Percentiles rank a stretch among this genome's conserved stretches.
Evolutionary conservation across 2,797 vertebrate genomes (phyloP).

Genomic region (Propithecus deckenii): DNA sequence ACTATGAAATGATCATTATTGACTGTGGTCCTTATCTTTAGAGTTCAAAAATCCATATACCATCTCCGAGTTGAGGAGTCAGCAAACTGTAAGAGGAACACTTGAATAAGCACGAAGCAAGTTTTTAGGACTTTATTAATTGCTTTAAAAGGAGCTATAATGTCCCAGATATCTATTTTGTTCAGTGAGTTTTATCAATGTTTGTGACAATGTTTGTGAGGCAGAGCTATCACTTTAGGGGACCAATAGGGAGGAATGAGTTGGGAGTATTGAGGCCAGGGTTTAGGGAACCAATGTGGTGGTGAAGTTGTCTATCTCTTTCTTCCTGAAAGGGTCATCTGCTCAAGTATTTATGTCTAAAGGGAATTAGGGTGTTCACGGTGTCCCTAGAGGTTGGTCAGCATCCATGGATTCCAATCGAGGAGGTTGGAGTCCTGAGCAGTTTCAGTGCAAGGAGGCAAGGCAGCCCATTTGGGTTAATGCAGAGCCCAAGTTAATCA

Average conservation of each 20-base stretch:
- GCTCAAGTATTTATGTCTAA: not conserved
- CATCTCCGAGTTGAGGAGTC: not conserved
- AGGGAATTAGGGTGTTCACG: not conserved
- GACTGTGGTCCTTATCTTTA: not conserved
- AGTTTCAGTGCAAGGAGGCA: not conserved
- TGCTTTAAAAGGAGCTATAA: not conserved
- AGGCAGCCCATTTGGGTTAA: too few species aligned
- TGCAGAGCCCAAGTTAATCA: not conserved
- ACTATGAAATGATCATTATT: not conserved
- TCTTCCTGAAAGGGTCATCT: not conserved
- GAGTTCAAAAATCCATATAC: not conserved
- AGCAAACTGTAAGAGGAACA: not conserved
- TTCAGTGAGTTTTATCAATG: not conserved
- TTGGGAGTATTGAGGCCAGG: not conserved
- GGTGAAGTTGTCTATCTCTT: not conserved
- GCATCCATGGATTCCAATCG: not conserved
- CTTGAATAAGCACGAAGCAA: not conserved
- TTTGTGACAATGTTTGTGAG: not conserved
- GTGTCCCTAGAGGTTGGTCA: not conserved
- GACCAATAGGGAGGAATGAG: not conserved
- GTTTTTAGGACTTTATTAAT: slow-evolving; percentile 22
- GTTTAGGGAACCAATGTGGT: not conserved
- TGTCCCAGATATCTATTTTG: not conserved
- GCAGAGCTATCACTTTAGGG: not conserved
- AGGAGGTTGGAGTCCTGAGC: not conserved